Conservation (phyloP, 1,140 invertebrate species). For the Atta colombica region DNA sequence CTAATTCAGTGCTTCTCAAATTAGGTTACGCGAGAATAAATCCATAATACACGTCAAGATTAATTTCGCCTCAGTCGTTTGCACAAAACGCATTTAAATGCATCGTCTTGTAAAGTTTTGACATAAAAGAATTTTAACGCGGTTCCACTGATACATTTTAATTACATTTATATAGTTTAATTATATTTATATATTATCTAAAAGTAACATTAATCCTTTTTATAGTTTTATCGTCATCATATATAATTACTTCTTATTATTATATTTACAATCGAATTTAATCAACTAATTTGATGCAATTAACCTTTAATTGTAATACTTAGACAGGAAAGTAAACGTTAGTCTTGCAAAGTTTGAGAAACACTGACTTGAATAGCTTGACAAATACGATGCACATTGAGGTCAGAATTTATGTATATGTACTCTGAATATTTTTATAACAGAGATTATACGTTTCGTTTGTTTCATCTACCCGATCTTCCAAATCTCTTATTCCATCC, state of each 20-base stretch:
- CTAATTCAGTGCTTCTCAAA: conserved; percentile 57
- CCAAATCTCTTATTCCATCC: conserved; percentile 45
- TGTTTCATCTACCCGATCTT: conserved; percentile 23
- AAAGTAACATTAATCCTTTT: not conserved
- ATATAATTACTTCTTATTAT: not conserved
- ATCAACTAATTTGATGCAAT: not conserved
- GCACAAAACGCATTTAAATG: not conserved
- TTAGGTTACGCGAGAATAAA: conserved; percentile 22
- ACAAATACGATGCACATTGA: conserved; percentile 45
- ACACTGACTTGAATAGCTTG: conserved; percentile 33
- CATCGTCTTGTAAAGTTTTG: not conserved
- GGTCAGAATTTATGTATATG: conserved; percentile 32
- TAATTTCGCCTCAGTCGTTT: not conserved
- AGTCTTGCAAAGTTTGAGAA: conserved; percentile 9
- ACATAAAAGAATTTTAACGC: not conserved
- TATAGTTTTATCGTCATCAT: not conserved
- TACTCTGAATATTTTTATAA: conserved; percentile 55
- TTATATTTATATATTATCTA: not conserved
- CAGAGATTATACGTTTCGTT: conserved; percentile 43
- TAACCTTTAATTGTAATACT: not conserved
- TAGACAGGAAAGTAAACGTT: not conserved
- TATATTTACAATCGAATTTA: not conserved
- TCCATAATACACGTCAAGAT: not conserved
- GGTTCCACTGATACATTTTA: not conserved
- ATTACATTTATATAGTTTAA: not conserved